These are phyloP conservation scores for Plectrocnemia conspersa DNA, from an alignment of 1,140 invertebrate species.

Conservation along the genomic window DNA sequence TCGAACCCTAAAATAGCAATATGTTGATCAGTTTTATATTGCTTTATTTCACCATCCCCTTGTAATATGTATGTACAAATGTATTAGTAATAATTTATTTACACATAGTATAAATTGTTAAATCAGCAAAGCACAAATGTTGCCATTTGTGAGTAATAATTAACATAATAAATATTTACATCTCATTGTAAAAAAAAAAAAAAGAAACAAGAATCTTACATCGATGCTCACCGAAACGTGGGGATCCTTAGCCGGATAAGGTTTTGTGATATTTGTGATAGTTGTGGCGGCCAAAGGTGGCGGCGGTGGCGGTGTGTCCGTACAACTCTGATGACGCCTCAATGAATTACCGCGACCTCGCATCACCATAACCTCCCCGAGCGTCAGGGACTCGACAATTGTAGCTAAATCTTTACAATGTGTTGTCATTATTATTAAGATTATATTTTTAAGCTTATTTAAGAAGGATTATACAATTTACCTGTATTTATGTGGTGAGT, in stretches of 20 bases:
- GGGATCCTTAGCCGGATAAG: conserved; percentile 50
- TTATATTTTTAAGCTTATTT: conserved; percentile 29
- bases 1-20: too few species aligned
- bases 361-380: conserved; percentile 51
- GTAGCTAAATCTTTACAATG: conserved; percentile 71
- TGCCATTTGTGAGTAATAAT: too few species aligned
- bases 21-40: too few species aligned
- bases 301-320: conserved; percentile 36
- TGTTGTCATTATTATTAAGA: conserved; percentile 30
- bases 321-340: conserved; percentile 39
- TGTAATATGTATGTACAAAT: too few species aligned
- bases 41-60: too few species aligned
- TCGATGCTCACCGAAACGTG: conserved; percentile 35
- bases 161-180: too few species aligned
- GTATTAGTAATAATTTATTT: too few species aligned
- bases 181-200: too few species aligned
- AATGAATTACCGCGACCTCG: conserved; percentile 26
- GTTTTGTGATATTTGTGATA: conserved; percentile 51
- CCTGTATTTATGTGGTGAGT: conserved; percentile 52
- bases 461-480: conserved; percentile 29
- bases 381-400: conserved; percentile 73
- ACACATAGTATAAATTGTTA: too few species aligned
- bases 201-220: conserved; percentile 20
- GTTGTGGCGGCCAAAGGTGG: conserved; percentile 40
- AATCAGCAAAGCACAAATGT: too few species aligned